Base-by-base conservation (phyloP, 2,888 invertebrate species). In the Lithosia quadra region DNA sequence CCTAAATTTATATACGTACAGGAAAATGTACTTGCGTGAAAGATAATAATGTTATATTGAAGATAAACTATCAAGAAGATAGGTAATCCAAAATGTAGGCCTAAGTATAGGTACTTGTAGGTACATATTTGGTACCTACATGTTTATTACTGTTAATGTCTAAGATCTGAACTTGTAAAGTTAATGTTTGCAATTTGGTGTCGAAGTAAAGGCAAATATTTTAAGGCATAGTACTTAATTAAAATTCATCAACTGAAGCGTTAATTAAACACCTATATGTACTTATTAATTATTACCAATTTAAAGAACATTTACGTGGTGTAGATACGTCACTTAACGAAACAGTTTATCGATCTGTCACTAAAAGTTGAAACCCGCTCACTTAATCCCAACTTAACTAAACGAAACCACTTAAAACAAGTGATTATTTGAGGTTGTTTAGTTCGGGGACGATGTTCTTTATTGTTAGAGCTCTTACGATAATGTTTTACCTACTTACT, bases 371-470 rank as follows among this genome's bases (percentile, higher is more conserved):
- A 68, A 76, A 77, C 72, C 73, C 67, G 63, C 74, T 70, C 24
- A 73, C 73, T 79, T 79, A 79, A 74, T 73, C 57, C 74, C 64
- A 72, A 77, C 77, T 75, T 77, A 77, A 77, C 68, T 72, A 72
- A 79, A 77, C 72, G 69, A 68, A 77, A 75, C 79, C 69, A 68
- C 39, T 68, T 75, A 71, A n/a, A 77, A 79, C 70, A 75, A 68
- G 70, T 77, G 77, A 75, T 71, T 75, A 71, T 75, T 77, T 74
- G 79, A 75, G 65, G 60, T 60, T 61, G 61, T 53, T 69, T 72
- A 65, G 59, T 68, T 72, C 67, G 71, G 64, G 36, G 67, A 43
- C 49, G 28, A 33, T 11, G n/a, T 33, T 33, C 33, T 58, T 49
- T n/a, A 49, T n/a, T 43, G 43, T 43, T 49, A 49, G n/a, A 49